Evolutionary conservation across 2,888 invertebrate species (phyloP).

Genomic region (Nezara viridula): DNA sequence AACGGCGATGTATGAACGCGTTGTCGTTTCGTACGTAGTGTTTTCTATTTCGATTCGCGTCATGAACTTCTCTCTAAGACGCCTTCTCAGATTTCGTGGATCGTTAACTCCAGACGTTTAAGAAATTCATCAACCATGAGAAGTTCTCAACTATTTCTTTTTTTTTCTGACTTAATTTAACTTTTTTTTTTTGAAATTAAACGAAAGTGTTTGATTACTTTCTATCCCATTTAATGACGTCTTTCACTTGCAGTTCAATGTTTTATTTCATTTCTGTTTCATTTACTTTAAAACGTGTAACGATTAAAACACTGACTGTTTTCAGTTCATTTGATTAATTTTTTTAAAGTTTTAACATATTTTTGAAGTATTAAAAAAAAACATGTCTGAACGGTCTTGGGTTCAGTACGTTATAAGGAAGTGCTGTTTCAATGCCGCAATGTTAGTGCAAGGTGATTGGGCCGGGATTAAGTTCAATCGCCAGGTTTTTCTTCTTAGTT

Average conservation of each 20-base stretch:
- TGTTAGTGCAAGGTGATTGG: too few species aligned
- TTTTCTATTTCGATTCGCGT: slow-evolving; percentile 11
- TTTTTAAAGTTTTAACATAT: too few species aligned
- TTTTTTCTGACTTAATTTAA: background rate
- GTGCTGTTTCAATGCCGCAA: too few species aligned
- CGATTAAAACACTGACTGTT: too few species aligned
- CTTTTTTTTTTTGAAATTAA: background rate
- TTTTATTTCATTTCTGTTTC: too few species aligned
- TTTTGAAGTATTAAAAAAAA: too few species aligned
- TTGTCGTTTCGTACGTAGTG: background rate
- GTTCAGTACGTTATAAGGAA: too few species aligned
- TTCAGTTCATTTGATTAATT: too few species aligned
- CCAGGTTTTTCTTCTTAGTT: too few species aligned
- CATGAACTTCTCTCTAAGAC: background rate
- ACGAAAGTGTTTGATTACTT: background rate
- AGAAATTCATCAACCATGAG: background rate
- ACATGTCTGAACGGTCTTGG: too few species aligned
- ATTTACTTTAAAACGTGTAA: too few species aligned
- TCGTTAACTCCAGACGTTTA: background rate
- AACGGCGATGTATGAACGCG: background rate
- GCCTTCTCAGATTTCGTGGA: background rate
- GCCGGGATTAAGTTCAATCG: too few species aligned
- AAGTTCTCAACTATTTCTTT: background rate
- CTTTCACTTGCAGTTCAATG: background rate
- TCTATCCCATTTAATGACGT: background rate